Percentiles rank a stretch among this genome's conserved stretches.
Evolutionary conservation across 2,888 invertebrate genomes (phyloP).

Genomic region (Caenorhabditis sinica): DNA sequence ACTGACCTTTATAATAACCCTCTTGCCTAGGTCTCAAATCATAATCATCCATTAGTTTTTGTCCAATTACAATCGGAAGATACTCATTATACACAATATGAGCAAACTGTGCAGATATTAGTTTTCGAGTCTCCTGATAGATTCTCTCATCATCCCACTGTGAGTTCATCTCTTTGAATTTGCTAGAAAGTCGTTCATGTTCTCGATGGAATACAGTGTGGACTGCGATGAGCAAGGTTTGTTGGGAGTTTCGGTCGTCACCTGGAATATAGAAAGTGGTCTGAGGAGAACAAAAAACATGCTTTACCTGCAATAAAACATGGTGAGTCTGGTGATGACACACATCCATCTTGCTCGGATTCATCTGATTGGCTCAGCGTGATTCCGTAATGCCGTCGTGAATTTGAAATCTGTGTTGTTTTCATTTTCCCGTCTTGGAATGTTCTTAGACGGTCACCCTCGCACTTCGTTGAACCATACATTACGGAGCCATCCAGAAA

Average conservation of each 20-base stretch:
- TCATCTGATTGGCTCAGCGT: slow-evolving; percentile 69
- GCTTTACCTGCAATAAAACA: slow-evolving; percentile 72
- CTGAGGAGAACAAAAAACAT: too few relatives aligned
- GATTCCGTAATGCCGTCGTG: slow-evolving; percentile 62
- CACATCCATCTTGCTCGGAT: slow-evolving; percentile 87
- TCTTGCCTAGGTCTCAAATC: slow-evolving; percentile 89
- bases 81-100: slow-evolving; percentile 84
- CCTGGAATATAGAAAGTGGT: slow-evolving; percentile 57
- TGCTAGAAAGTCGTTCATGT: slow-evolving; percentile 81
- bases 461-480: slow-evolving; percentile 83
- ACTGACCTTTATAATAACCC: slow-evolving; percentile 73
- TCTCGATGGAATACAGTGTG: slow-evolving; percentile 82
- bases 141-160: slow-evolving; percentile 84
- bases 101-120: slow-evolving; percentile 86
- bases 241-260: slow-evolving; percentile 82
- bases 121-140: slow-evolving; percentile 84
- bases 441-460: slow-evolving; percentile 76
- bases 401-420: slow-evolving; percentile 63
- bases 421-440: slow-evolving; percentile 80
- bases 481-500: slow-evolving; percentile 85
- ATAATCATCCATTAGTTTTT: slow-evolving; percentile 92
- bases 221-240: slow-evolving; percentile 80
- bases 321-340: slow-evolving; percentile 65
- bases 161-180: slow-evolving; percentile 79
- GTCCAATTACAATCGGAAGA: slow-evolving; percentile 91